Conservation (phyloP, 2,797 vertebrate genomes). For the Schizothorax lantsangensis region DNA sequence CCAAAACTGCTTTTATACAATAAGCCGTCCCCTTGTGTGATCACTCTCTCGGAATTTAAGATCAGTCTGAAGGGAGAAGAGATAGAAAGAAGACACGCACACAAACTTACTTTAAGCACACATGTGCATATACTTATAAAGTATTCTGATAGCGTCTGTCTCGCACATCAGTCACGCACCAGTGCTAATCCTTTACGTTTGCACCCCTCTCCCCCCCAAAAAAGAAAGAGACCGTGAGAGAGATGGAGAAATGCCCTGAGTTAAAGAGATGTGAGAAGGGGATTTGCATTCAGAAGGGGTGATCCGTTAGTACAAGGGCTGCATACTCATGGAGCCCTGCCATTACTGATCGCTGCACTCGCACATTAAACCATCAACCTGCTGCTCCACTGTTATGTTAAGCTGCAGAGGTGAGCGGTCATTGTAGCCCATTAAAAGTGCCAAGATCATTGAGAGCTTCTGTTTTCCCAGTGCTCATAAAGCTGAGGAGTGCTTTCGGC, state of each 20-base stretch:
- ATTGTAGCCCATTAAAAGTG: slow-evolving; percentile 67
- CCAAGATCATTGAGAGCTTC: slow-evolving; percentile 44
- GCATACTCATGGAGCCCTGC: slow-evolving; percentile 68
- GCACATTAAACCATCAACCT: slow-evolving; percentile 61
- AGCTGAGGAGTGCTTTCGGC: slow-evolving; percentile 38
- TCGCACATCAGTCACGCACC: slow-evolving; percentile 76
- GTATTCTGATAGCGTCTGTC: slow-evolving; percentile 77
- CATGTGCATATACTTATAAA: slow-evolving; percentile 58
- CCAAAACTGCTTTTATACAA: slow-evolving; percentile 35
- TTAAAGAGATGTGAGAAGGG: slow-evolving; percentile 69
- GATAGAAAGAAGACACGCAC: slow-evolving; percentile 27
- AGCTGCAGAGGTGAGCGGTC: slow-evolving; percentile 69
- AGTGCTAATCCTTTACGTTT: slow-evolving; percentile 75
- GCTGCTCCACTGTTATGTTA: slow-evolving; percentile 64
- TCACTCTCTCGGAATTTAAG: slow-evolving; percentile 33
- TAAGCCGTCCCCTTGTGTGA: slow-evolving; percentile 42
- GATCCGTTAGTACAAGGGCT: slow-evolving; percentile 62
- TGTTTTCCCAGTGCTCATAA: slow-evolving; percentile 40
- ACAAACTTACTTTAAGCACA: slow-evolving; percentile 32
- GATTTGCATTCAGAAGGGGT: slow-evolving; percentile 74
- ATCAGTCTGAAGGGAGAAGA: slow-evolving; percentile 23
- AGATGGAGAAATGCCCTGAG: slow-evolving; percentile 55
- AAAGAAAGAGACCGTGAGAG: slow-evolving; percentile 35
- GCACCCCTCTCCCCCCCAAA: slow-evolving; percentile 1
- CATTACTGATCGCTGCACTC: slow-evolving; percentile 63